These are phyloP conservation scores for Hydrocynus forskahlii DNA, from an alignment of 2,797 vertebrate genomes.

Conservation along the genomic window DNA sequence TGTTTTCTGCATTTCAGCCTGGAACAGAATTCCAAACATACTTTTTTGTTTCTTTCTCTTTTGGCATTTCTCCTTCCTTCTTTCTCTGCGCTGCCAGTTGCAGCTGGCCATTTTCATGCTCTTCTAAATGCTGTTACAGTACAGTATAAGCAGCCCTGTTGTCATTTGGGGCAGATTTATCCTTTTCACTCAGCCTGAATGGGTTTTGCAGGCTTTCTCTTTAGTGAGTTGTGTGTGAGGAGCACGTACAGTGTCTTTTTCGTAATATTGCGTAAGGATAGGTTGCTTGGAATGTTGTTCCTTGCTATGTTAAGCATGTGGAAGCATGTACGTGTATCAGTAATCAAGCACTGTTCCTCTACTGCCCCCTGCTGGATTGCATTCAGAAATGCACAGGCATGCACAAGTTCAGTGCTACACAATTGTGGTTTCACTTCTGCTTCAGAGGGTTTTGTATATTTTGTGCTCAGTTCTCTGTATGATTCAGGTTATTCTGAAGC, in stretches of 20 bases:
- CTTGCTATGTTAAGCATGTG: slow-evolving; percentile 24
- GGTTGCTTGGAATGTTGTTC: slow-evolving; percentile 22
- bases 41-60: slow-evolving; percentile 2
- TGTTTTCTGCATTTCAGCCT: slow-evolving; percentile 17
- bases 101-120: slow-evolving; percentile 18
- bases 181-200: not conserved
- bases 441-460: slow-evolving; percentile 25
- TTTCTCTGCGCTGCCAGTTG: not conserved
- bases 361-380: slow-evolving; percentile 38
- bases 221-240: not conserved
- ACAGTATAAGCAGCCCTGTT: not conserved
- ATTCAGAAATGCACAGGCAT: not conserved
- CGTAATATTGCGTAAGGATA: slow-evolving; percentile 4
- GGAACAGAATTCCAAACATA: slow-evolving; percentile 28
- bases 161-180: not conserved
- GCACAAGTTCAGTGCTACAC: not conserved
- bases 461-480: slow-evolving; percentile 1
- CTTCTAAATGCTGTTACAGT: not conserved
- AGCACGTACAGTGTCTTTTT: not conserved
- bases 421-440: not conserved
- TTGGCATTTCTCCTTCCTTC: not conserved
- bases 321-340: not conserved
- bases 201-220: not conserved
- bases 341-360: not conserved
- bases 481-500: too few relatives aligned